Percentiles rank a stretch among this genome's conserved stretches.
These are phyloP conservation scores for Selene dorsalis DNA, from an alignment of 2,797 vertebrate species.

Conservation along the genomic window DNA sequence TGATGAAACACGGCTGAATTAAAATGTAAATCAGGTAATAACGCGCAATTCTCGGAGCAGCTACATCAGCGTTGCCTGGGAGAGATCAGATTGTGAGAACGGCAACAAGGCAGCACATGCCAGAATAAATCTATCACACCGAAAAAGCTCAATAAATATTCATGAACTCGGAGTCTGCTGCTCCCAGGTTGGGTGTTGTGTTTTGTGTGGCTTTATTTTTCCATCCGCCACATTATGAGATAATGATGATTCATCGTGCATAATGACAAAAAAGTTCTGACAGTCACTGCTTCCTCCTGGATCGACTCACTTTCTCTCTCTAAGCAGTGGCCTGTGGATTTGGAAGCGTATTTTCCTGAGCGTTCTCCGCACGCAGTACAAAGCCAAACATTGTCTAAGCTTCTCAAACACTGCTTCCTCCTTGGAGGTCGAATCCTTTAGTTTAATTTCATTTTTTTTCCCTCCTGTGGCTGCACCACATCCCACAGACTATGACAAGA, in stretches of 20 bases:
- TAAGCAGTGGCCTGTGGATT: conserved; percentile 31
- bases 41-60: not conserved
- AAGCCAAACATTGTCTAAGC: conserved; percentile 22
- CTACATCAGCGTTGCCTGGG: not conserved
- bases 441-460: not conserved
- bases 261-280: conserved; percentile 31
- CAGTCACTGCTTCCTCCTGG: conserved; percentile 24
- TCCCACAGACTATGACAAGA: not conserved
- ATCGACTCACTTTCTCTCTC: conserved; percentile 52
- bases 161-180: conserved; percentile 4
- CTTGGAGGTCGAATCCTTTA: not conserved
- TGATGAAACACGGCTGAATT: not conserved
- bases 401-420: conserved; percentile 17
- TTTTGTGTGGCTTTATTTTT: conserved; percentile 20
- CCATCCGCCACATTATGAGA: conserved; percentile 8
- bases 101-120: not conserved
- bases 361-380: not conserved
- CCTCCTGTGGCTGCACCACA: not conserved
- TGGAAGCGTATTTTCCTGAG: conserved; percentile 25
- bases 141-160: conserved; percentile 14
- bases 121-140: conserved; percentile 1
- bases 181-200: not conserved
- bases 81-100: not conserved
- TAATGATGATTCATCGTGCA: conserved; percentile 24
- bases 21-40: conserved; percentile 15